phyloP scores from a whole-genome alignment of 1,140 invertebrate genomes.

The Wiebesia pumilae region DNA sequence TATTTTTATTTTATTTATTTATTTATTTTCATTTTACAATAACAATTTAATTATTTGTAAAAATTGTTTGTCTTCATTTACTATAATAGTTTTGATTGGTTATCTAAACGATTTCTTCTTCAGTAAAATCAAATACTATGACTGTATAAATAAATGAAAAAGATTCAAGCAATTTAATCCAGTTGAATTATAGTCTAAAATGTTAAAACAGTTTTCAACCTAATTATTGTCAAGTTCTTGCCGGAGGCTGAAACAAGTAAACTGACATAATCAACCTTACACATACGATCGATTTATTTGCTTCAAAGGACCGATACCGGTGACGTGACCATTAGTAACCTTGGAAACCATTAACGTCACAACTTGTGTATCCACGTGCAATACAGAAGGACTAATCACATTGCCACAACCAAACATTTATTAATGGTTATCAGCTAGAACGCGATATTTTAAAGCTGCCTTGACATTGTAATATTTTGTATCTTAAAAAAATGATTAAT shows the following conservation, averaged over 20 bases:
- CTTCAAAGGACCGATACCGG: slow-evolving; percentile 52
- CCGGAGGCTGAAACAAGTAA: not conserved
- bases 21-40: too few relatives aligned
- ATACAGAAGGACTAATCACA: slow-evolving; percentile 31
- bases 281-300: slow-evolving; percentile 53
- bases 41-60: not conserved
- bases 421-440: not conserved
- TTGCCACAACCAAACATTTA: slow-evolving; percentile 19
- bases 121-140: not conserved
- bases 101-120: not conserved
- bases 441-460: not conserved
- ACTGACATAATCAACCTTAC: not conserved
- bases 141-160: not conserved
- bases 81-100: not conserved
- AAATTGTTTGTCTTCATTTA: not conserved
- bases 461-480: too few relatives aligned
- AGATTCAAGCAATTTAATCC: not conserved
- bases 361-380: slow-evolving; percentile 12
- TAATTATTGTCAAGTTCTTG: not conserved
- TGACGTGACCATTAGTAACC: slow-evolving; percentile 55
- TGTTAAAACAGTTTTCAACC: not conserved
- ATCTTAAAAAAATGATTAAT: too few relatives aligned
- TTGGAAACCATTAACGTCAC: slow-evolving; percentile 53
- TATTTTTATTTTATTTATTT: too few relatives aligned
- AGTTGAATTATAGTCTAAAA: not conserved